Evolutionary conservation across 2,113 vertebrate species (phyloP).

Genomic region (Myotis yumanensis): DNA sequence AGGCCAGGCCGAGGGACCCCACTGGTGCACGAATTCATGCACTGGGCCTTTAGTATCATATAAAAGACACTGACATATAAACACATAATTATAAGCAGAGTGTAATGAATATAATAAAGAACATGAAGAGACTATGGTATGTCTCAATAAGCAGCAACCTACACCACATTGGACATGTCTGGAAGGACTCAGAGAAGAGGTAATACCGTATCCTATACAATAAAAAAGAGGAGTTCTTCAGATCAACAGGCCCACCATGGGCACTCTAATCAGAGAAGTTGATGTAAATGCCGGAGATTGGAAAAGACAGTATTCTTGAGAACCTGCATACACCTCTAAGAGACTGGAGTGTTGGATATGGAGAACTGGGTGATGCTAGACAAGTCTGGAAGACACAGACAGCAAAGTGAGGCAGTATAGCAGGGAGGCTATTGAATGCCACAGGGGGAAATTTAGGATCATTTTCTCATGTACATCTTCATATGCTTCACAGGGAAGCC

Average conservation of each 20-base stretch:
- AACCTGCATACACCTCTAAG: neutral
- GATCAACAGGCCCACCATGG: rapidly evolving
- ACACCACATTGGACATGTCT: neutral
- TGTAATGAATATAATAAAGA: neutral
- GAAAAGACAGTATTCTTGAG: neutral
- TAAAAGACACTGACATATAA: neutral
- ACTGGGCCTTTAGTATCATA: too few species aligned
- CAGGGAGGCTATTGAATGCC: rapidly evolving
- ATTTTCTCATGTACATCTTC: neutral
- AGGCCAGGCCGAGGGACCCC: too few species aligned
- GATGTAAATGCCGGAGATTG: neutral
- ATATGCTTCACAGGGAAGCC: neutral
- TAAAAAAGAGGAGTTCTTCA: neutral
- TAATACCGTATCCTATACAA: neutral
- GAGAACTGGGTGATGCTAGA: neutral
- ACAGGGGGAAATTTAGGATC: neutral
- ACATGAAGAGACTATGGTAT: neutral
- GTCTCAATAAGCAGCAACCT: neutral
- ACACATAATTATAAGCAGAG: neutral
- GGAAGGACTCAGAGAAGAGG: neutral
- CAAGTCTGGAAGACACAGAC: neutral
- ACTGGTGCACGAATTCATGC: too few species aligned
- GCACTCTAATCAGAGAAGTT: neutral
- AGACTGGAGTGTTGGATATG: neutral
- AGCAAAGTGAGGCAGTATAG: neutral